These are phyloP conservation scores for Herpailurus yagouaroundi DNA, from an alignment of 2,113 vertebrate genomes.

Conservation along the genomic window DNA sequence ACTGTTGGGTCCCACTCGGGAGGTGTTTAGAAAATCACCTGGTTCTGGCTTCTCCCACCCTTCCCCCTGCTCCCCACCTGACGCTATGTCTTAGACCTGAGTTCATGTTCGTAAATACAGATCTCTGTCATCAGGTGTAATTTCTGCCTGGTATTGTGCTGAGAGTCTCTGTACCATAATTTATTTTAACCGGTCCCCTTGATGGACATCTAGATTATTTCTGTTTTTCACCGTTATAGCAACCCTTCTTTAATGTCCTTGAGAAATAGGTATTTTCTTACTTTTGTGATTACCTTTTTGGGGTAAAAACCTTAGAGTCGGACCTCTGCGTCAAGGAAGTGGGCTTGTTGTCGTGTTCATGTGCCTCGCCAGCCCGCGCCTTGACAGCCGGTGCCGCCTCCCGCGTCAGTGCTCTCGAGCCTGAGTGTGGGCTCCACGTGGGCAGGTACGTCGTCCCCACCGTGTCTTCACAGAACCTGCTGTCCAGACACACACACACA, in stretches of 20 bases:
- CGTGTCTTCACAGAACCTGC: background rate
- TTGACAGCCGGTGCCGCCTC: background rate
- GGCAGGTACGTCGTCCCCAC: background rate
- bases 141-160: background rate
- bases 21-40: background rate
- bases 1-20: background rate
- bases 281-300: constrained; percentile 35
- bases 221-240: background rate
- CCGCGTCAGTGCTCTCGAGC: background rate
- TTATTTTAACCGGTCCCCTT: constrained; percentile 29
- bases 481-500: background rate
- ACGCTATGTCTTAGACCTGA: background rate
- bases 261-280: constrained; percentile 20
- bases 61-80: background rate
- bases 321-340: background rate
- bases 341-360: background rate
- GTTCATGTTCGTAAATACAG: background rate
- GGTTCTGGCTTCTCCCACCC: background rate
- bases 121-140: background rate
- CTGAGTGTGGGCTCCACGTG: background rate
- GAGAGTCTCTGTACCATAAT: background rate
- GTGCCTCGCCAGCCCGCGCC: background rate
- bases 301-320: constrained; percentile 20
- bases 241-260: constrained; percentile 5
- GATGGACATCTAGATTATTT: background rate